Evolutionary conservation across 2,797 vertebrate species (phyloP).

Genomic region (Pogonophryne albipinna): DNA sequence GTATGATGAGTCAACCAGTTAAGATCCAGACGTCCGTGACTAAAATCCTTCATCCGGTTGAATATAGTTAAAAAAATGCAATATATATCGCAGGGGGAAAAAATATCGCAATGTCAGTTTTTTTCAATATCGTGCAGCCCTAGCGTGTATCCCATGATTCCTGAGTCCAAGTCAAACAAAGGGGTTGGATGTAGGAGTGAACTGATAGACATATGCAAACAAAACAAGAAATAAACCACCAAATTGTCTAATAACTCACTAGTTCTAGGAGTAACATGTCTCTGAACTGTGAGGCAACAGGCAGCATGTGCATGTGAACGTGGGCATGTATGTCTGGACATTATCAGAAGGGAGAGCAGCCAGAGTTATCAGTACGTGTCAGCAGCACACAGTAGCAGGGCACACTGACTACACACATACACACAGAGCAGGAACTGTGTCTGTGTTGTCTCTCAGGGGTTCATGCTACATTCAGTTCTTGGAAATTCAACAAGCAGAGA

Average conservation of each 20-base stretch:
- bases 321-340: conserved; percentile 41
- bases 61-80: no score
- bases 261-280: background rate
- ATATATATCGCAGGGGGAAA: no score
- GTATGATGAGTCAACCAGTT: no score
- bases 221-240: background rate
- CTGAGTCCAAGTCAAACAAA: conserved; percentile 15
- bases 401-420: conserved; percentile 26
- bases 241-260: conserved; percentile 5
- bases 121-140: no score
- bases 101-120: no score
- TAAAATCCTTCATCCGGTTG: no score
- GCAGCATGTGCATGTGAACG: conserved; percentile 5
- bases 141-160: conserved; percentile 1
- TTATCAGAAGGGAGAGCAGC: conserved; percentile 31
- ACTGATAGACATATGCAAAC: background rate
- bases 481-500: background rate
- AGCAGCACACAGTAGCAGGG: conserved; percentile 41
- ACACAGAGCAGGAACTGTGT: background rate
- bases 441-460: conserved; percentile 15
- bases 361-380: conserved; percentile 58
- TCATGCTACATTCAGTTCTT: background rate
- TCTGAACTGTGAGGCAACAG: conserved; percentile 7
- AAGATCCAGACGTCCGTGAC: no score
- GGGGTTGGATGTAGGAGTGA: background rate